Evolutionary conservation across 2,113 vertebrate genomes (phyloP).

Genomic region (Tursiops truncatus): DNA sequence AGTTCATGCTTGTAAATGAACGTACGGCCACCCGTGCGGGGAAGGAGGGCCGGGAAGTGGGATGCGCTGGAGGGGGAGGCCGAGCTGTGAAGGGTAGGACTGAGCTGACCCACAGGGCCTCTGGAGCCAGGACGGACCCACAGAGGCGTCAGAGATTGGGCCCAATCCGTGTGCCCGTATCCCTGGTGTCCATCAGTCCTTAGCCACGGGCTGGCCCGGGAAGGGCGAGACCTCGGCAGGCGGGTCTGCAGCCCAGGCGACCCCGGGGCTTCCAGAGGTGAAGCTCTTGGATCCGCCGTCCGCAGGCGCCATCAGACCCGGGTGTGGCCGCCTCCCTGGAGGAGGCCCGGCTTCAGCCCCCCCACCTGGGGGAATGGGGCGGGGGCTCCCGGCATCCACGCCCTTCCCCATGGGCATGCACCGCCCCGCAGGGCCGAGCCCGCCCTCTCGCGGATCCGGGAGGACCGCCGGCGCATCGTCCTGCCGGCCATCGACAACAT

Average conservation of each 20-base stretch:
- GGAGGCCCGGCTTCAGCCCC: background rate
- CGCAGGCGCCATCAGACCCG: background rate
- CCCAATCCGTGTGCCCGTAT: background rate
- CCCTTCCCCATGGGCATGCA: rapidly evolving
- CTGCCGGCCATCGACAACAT: constrained; percentile 98
- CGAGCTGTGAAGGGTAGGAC: background rate
- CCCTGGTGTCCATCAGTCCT: background rate
- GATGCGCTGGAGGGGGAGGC: rapidly evolving
- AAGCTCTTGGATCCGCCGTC: too few species aligned
- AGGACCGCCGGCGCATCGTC: constrained; percentile 94
- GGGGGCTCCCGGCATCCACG: rapidly evolving
- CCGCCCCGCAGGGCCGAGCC: constrained; percentile 91
- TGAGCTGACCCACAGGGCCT: background rate
- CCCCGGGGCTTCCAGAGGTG: background rate
- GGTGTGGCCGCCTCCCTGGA: too few species aligned
- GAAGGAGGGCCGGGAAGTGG: background rate
- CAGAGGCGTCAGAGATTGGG: background rate
- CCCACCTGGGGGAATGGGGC: rapidly evolving
- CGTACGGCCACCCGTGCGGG: background rate
- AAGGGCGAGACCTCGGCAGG: rapidly evolving
- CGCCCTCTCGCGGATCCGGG: constrained; percentile 92
- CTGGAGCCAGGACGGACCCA: background rate
- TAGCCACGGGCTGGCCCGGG: rapidly evolving
- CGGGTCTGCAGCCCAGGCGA: rapidly evolving
- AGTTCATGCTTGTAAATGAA: too few species aligned